Conservation (phyloP, 2,113 vertebrate genomes). For the Corythornis cristatus region DNA sequence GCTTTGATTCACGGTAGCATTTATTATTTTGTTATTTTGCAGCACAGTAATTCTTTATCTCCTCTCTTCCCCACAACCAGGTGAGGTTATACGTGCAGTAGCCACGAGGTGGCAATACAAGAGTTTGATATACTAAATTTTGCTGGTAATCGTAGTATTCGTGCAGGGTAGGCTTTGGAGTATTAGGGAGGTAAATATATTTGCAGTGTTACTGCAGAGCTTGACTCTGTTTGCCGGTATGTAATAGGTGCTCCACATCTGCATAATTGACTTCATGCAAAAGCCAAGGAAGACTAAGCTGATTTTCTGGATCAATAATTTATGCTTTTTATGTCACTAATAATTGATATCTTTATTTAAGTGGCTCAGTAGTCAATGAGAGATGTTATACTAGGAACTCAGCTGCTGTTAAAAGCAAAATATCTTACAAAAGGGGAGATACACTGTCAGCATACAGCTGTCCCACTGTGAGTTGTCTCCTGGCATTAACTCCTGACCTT, state of each 20-base stretch:
- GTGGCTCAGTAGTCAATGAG: background rate
- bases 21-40: background rate
- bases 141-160: fast-evolving
- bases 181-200: background rate
- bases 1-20: background rate
- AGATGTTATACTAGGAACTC: background rate
- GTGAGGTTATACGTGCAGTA: background rate
- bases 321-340: background rate
- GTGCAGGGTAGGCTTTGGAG: fast-evolving
- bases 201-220: background rate
- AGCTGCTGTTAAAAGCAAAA: background rate
- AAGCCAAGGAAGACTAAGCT: background rate
- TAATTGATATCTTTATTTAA: background rate
- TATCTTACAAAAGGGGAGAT: background rate
- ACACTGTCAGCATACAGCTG: background rate
- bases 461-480: background rate
- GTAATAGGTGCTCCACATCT: background rate
- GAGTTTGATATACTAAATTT: background rate
- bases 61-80: background rate
- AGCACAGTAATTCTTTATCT: fast-evolving
- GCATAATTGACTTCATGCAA: background rate
- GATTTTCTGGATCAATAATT: background rate
- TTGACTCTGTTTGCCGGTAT: background rate
- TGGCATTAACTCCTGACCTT: background rate
- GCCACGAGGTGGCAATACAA: conserved; percentile 52